Evolutionary conservation across 2,113 vertebrate genomes (phyloP).

Genomic region (Ifrita kowaldi): DNA sequence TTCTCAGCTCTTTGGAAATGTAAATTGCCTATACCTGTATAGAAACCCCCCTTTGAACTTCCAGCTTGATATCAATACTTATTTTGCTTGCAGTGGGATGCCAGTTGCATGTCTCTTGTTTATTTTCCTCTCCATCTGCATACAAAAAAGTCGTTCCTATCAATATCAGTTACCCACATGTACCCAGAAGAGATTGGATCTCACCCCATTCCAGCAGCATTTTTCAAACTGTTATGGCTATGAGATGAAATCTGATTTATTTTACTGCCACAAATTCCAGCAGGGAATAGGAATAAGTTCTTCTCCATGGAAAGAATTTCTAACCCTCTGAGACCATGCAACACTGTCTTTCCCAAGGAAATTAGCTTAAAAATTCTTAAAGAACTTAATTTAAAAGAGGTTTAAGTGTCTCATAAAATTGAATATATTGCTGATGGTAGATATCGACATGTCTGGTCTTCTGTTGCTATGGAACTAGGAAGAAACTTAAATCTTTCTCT

Average conservation of each 20-base stretch:
- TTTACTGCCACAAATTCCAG: not conserved
- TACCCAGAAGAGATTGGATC: not conserved
- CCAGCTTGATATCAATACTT: not conserved
- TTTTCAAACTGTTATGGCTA: not conserved
- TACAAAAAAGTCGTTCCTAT: not conserved
- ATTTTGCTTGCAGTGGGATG: not conserved
- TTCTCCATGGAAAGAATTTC: not conserved
- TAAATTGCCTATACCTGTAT: not conserved
- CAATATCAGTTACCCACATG: not conserved
- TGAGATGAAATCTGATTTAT: conserved; percentile 11
- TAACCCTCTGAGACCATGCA: not conserved
- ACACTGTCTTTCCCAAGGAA: not conserved
- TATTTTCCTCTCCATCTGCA: not conserved
- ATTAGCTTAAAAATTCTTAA: not conserved
- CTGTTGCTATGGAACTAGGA: not conserved
- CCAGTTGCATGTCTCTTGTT: not conserved
- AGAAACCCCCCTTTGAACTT: not conserved
- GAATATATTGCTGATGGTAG: not conserved
- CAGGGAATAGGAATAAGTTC: not conserved
- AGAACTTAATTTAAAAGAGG: not conserved
- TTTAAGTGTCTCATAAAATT: not conserved
- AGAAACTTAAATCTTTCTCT: not conserved
- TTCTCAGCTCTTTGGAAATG: not conserved
- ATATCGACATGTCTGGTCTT: not conserved
- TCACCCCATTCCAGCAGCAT: not conserved